Conservation (phyloP, 2,797 vertebrate genomes). For the Lutjanus campechanus region DNA sequence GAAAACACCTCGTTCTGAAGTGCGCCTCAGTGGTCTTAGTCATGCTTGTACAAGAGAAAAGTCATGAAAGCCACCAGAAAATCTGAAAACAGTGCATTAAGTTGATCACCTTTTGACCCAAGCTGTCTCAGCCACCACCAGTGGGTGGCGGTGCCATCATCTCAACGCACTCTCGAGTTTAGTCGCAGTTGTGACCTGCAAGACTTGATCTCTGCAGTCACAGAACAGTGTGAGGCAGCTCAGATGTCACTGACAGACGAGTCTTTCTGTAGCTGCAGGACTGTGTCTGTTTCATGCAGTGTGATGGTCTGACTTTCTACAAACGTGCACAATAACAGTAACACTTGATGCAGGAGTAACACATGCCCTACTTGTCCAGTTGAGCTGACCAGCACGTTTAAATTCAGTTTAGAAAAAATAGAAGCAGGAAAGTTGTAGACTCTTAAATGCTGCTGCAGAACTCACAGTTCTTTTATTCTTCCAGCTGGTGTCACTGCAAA, state of each 20-base stretch:
- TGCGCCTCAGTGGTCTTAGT: too few species aligned
- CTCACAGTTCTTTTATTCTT: background rate
- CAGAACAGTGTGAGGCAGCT: slow-evolving; percentile 11
- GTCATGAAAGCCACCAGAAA: too few species aligned
- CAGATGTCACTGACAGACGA: background rate
- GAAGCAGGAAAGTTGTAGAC: background rate
- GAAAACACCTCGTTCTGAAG: too few species aligned
- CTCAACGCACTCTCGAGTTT: background rate
- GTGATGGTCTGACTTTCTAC: background rate
- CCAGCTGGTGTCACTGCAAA: slow-evolving; percentile 33
- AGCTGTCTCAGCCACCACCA: too few species aligned
- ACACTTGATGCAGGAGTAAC: background rate
- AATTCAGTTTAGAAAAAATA: background rate
- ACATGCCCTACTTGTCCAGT: background rate
- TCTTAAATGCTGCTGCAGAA: background rate
- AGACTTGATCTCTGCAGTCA: background rate
- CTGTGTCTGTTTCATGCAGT: background rate
- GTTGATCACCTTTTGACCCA: background rate
- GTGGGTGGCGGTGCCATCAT: slow-evolving; percentile 32
- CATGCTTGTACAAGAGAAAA: too few species aligned
- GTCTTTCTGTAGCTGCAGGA: background rate
- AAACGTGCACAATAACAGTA: background rate
- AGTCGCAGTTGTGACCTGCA: background rate
- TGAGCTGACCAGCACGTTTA: background rate
- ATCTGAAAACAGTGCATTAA: too few species aligned